Base-by-base conservation (phyloP, 2,888 invertebrate genomes). In the Caenorhabditis japonica region DNA sequence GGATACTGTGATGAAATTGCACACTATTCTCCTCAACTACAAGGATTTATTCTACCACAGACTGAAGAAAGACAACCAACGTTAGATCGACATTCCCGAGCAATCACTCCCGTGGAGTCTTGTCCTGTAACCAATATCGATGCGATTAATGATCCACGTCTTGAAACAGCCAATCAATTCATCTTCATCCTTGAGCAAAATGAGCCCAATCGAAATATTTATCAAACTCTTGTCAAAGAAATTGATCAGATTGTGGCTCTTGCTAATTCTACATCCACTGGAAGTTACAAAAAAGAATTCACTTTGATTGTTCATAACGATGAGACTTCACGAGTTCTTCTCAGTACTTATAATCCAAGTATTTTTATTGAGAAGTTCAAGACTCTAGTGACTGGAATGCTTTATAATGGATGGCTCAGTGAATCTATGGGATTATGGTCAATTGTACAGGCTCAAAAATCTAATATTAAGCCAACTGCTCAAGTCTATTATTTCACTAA, bases 401-500 rank as follows among this genome's bases (percentile, higher is more conserved):
- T 10, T 4, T 51, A 43, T n/a, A 10, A 13, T 5, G 39, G 21
- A 2, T 23, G 30, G n/a, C 33, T 64, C 19, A 36, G 55, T 5
- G 23, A 25, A 10, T 36, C 66, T 8, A 10, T 49, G 3, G 66
- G 66, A 13, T 30, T 66, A 0, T 25, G 17, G 25, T 66, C 66
- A 23, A 41, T 66, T 33, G 56, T 66, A 8, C 66, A 66, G 8
- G 66, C 55, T 12, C 43, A 43, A 25, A 66, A 58, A 43, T 19
- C 25, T 10, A 58, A 49, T 13, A 56, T 66, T n/a, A 44, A 49
- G 21, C 66, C 66, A 33, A 51, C 51, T 2, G 41, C 66, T 1
- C 66, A 66, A 58, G 56, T 66, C 8, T 66, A 38, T n/a, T 66
- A 66, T 19, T 66, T 66, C 38, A 66, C 58, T 2, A 66, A 66